A percentile compares a stretch with the other conserved stretches of the same genome.
Evolutionary conservation across 35 echinoderm and acorn worm genomes (phyloP).

Genomic region (Anneissia japonica): DNA sequence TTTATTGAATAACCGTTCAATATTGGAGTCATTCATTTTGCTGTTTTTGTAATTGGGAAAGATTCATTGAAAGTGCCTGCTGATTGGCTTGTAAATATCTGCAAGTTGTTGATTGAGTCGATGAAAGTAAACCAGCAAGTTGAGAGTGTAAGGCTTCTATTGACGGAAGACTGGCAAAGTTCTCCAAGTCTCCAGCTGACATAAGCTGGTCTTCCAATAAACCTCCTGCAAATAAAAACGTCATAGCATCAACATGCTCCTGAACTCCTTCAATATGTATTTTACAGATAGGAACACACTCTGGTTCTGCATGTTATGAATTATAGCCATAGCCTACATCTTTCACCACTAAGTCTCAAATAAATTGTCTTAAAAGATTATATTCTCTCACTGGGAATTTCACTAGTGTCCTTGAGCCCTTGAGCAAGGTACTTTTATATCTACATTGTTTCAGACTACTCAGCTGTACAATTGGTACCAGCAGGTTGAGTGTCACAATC

Average conservation of each 20-base stretch:
- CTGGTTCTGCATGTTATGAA: too few species aligned
- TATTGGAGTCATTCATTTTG: not conserved
- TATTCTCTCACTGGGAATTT: too few species aligned
- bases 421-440: too few species aligned
- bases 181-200: constrained; percentile 58
- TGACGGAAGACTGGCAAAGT: constrained; percentile 59
- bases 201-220: constrained; percentile 62
- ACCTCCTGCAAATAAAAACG: constrained; percentile 49
- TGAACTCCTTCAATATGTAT: not conserved
- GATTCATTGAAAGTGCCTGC: constrained; percentile 54
- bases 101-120: constrained; percentile 40
- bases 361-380: too few species aligned
- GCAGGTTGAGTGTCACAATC: too few species aligned
- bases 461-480: too few species aligned
- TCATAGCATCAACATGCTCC: not conserved
- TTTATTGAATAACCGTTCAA: too few species aligned
- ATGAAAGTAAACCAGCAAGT: constrained; percentile 42
- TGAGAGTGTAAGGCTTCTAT: constrained; percentile 50
- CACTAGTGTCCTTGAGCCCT: too few species aligned
- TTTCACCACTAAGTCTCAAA: too few species aligned
- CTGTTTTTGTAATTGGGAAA: constrained; percentile 33
- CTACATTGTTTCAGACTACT: too few species aligned
- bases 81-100: constrained; percentile 72
- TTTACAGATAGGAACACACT: too few species aligned
- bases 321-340: too few species aligned